Conservation (phyloP, 2,113 vertebrate genomes). For the Balaeniceps rex region DNA sequence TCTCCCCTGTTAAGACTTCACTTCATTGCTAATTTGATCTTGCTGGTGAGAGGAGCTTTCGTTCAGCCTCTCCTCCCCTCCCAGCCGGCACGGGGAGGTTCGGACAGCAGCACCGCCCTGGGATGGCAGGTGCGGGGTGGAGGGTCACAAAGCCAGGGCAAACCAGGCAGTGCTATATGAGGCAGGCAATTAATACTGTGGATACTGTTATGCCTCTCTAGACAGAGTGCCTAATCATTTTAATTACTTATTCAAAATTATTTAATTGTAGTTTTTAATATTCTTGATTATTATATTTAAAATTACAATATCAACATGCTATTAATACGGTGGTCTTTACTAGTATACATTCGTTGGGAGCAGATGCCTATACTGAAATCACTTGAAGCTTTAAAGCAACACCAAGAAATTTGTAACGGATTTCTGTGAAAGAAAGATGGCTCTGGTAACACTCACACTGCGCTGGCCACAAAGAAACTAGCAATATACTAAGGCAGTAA, state of each 20-base stretch:
- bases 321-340: background rate
- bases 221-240: background rate
- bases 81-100: rapidly evolving
- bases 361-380: background rate
- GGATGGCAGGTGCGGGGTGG: background rate
- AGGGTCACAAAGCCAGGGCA: background rate
- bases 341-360: background rate
- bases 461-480: background rate
- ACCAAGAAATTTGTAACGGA: background rate
- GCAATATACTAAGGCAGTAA: background rate
- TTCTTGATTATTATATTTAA: background rate
- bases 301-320: background rate
- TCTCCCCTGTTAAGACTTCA: background rate
- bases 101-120: background rate
- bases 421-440: background rate
- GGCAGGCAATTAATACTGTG: background rate
- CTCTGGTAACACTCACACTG: background rate
- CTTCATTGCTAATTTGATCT: background rate
- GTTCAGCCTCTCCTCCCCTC: background rate
- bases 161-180: background rate
- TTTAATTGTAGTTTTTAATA: background rate
- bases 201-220: background rate
- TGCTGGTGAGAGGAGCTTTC: background rate
- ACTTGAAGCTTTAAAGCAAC: background rate
- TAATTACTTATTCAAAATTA: background rate